phyloP scores from a whole-genome alignment of 2,888 invertebrate genomes.

The Beris morrisii region DNA sequence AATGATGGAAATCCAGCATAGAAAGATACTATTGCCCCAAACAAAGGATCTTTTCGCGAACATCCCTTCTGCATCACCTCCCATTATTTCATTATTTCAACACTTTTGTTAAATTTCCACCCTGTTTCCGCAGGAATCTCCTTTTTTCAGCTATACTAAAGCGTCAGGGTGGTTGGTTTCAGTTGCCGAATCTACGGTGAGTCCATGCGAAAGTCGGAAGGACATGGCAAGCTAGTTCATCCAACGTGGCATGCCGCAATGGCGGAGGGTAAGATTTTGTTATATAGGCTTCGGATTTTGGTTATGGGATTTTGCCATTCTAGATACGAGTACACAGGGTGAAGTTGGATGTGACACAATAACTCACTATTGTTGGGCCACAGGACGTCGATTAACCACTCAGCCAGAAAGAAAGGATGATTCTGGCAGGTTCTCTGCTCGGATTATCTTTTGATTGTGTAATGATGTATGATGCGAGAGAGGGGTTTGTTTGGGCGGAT shows the following conservation, averaged over 20 bases:
- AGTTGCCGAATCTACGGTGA: background rate
- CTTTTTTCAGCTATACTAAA: background rate
- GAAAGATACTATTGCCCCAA: too few relatives aligned
- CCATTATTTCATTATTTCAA: conserved; percentile 33
- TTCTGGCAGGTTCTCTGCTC: conserved; percentile 22
- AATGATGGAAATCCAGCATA: too few relatives aligned
- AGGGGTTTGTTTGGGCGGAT: conserved; percentile 3
- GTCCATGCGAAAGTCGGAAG: background rate
- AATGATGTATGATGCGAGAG: conserved; percentile 25
- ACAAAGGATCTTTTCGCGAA: background rate
- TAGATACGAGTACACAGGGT: background rate
- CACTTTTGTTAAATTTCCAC: conserved; percentile 29
- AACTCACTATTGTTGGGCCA: conserved; percentile 31
- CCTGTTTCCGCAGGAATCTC: background rate
- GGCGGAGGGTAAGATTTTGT: too few relatives aligned
- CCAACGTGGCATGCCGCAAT: too few relatives aligned
- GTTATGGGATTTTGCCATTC: conserved; percentile 8
- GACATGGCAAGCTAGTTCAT: background rate
- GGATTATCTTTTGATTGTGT: conserved; percentile 33
- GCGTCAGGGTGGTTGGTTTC: background rate
- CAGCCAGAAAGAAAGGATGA: conserved; percentile 31
- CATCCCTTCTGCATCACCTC: background rate
- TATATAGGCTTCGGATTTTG: too few relatives aligned
- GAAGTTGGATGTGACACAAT: conserved; percentile 24
- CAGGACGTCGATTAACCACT: conserved; percentile 33